Base-by-base conservation (phyloP, 2,797 vertebrate species). In the Vipera latastei region DNA sequence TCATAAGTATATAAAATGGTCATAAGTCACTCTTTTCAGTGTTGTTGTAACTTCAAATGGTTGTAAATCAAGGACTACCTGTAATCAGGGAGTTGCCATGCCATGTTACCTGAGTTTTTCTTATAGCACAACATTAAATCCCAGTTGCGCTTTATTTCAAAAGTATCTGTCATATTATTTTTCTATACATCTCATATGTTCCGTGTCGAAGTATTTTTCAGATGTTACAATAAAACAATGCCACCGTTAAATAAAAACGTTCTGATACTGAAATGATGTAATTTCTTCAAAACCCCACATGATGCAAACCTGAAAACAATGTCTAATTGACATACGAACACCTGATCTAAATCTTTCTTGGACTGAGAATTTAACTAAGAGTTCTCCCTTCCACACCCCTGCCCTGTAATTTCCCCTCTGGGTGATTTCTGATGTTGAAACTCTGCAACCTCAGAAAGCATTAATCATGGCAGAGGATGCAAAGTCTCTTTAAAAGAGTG, bases 71-170 rank as follows among this genome's bases (percentile, higher is more conserved):
- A 65, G 16, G 69, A 20, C 16, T 18, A 73, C 6, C 69, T 73
- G 6, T 73, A 78, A 63, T 90, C 93, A 90, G 32, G 91, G 56
- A 94, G 38, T 38, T 38, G 38, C 38, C 38, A 38, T 61, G 22
- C 55, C 87, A 92, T 92, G 59, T 89, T 93, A 92, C 94, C 9
- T 7, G 28, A 63, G 85, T 94, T 57, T 91, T 48, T 78, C 73
- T 91, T 12, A 3, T 90, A 92, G 13, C 26, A 25, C 2, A 18
- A 59, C 86, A 57, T 20, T 90, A 91, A 92, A 5, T 86, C 65
- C 26, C 83, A 16, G 56, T 88, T 48, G 65, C 57, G 63, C 92
- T 7, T 38, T 51, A 2, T 26, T 12, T 32, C 3, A 91, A 20
- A 9, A 89, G 32, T 22, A n/a, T 6, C 57, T 48, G 56, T 48